These are phyloP conservation scores for Molanna angustata DNA, from an alignment of 2,888 invertebrate species.

Conservation along the genomic window DNA sequence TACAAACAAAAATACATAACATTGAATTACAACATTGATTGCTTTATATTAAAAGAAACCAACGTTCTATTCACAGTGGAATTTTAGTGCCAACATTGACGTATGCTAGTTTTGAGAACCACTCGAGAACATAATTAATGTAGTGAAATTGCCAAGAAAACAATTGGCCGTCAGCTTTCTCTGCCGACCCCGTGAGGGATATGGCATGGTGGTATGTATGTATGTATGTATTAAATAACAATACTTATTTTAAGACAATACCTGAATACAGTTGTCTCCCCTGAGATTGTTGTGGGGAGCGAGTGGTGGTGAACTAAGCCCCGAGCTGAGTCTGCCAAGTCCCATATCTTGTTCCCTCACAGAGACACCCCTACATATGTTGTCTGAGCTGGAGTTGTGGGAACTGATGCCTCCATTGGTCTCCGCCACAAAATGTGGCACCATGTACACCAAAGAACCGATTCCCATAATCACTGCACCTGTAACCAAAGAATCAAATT, in stretches of 20 bases:
- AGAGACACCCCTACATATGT: conserved; percentile 74
- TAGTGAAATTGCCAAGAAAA: too few species aligned
- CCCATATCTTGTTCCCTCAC: conserved; percentile 74
- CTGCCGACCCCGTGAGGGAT: too few species aligned
- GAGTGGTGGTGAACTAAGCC: conserved; percentile 65
- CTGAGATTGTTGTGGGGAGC: conserved; percentile 69
- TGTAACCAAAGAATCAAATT: too few species aligned
- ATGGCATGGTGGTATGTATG: too few species aligned
- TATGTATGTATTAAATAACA: too few species aligned
- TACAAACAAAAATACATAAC: neutral
- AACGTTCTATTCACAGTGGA: neutral
- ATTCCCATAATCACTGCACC: conserved; percentile 91
- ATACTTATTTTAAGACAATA: conserved; percentile 33
- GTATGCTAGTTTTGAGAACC: too few species aligned
- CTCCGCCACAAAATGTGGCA: conserved; percentile 89
- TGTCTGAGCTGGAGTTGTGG: conserved; percentile 70
- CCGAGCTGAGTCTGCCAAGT: conserved; percentile 66
- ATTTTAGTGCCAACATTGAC: neutral
- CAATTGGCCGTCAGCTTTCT: too few species aligned
- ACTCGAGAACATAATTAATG: too few species aligned
- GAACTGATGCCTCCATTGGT: conserved; percentile 67
- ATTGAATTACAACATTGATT: neutral
- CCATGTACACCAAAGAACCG: conserved; percentile 88
- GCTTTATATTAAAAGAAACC: neutral
- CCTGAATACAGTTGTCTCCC: conserved; percentile 79